These are phyloP conservation scores for Calcarius lapponicus DNA, from an alignment of 2,797 vertebrate species.

Conservation along the genomic window DNA sequence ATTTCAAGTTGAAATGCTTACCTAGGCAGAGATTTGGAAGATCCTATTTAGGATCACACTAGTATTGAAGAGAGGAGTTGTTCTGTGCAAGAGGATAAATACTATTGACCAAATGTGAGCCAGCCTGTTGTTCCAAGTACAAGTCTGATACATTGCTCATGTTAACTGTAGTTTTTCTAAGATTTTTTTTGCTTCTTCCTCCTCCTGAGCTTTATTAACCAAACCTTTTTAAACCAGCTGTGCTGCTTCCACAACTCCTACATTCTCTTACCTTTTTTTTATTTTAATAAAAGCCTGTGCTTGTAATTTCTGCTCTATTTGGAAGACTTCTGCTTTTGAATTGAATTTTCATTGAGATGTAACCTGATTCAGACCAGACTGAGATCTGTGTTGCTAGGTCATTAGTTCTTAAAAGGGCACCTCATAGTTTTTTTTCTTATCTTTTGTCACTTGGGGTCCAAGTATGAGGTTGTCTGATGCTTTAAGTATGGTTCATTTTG, in stretches of 20 bases:
- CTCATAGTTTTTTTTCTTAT: neutral
- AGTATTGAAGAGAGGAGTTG: too few species aligned
- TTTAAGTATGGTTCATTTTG: neutral
- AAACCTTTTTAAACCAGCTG: neutral
- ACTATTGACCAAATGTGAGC: neutral
- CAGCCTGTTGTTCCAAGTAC: neutral
- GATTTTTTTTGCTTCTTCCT: neutral
- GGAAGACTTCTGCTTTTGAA: neutral
- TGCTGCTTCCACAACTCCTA: neutral
- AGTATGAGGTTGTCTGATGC: neutral
- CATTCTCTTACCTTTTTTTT: neutral
- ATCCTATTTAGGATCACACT: neutral
- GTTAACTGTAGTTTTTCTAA: neutral
- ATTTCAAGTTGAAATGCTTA: neutral
- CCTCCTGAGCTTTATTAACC: neutral
- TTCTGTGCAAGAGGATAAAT: too few species aligned
- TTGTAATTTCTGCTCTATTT: neutral
- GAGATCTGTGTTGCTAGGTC: neutral
- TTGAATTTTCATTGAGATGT: neutral
- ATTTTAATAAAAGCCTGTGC: neutral
- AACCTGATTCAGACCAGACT: neutral
- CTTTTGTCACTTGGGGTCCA: neutral
- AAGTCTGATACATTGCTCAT: neutral
- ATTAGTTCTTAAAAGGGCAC: neutral
- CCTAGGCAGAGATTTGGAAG: neutral